These are phyloP conservation scores for Lobophora halterata DNA, from an alignment of 2,888 invertebrate species.

Conservation along the genomic window DNA sequence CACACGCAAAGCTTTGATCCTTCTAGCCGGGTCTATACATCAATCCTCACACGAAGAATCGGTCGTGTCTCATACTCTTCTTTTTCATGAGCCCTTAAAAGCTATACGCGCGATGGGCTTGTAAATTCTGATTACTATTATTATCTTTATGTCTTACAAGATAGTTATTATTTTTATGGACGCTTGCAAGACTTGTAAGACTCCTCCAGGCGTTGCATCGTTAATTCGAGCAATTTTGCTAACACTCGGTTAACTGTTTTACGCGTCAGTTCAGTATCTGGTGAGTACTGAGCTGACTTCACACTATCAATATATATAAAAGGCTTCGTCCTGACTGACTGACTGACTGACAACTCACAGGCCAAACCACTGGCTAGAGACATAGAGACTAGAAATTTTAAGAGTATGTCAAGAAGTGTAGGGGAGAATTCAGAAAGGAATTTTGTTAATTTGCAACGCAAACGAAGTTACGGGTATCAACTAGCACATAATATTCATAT, in stretches of 20 bases:
- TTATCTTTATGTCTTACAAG: slow-evolving; percentile 28
- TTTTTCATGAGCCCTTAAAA: slow-evolving; percentile 28
- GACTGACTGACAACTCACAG: too few relatives aligned
- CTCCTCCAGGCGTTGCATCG: slow-evolving; percentile 11
- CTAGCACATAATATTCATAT: too few relatives aligned
- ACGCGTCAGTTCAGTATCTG: neutral
- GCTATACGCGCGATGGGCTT: slow-evolving; percentile 40
- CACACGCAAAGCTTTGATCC: slow-evolving; percentile 63
- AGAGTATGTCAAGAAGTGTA: too few relatives aligned
- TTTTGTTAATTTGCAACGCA: too few relatives aligned
- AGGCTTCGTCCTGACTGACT: too few relatives aligned
- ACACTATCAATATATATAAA: too few relatives aligned
- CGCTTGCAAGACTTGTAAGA: slow-evolving; percentile 8
- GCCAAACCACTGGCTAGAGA: too few relatives aligned
- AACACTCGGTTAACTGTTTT: neutral
- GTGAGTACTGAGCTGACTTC: neutral
- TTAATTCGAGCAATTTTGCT: slow-evolving; percentile 11
- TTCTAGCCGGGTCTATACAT: slow-evolving; percentile 45
- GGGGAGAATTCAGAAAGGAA: too few relatives aligned
- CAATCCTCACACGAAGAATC: slow-evolving; percentile 42
- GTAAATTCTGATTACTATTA: slow-evolving; percentile 42
- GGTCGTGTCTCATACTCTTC: slow-evolving; percentile 21
- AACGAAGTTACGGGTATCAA: too few relatives aligned
- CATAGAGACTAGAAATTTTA: too few relatives aligned
- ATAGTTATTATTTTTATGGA: slow-evolving; percentile 18